Conservation (phyloP, 1,140 invertebrate species). For the Trinorchestia longiramus region DNA sequence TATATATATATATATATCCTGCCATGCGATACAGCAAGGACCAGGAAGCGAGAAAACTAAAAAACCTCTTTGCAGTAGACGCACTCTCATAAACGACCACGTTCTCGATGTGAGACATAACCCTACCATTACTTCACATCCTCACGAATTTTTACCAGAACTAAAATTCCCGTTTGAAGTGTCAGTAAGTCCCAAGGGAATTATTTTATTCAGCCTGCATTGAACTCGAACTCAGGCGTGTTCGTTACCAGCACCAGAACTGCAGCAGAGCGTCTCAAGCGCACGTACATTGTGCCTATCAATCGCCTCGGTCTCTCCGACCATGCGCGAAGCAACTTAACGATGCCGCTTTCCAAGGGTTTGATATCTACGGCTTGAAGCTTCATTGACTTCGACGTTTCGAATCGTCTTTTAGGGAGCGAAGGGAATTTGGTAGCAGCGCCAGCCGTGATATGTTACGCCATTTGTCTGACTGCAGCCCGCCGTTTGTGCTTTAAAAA, state of each 20-base stretch:
- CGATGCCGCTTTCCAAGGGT: background rate
- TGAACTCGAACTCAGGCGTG: background rate
- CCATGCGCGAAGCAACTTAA: slow-evolving; percentile 13
- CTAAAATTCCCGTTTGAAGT: background rate
- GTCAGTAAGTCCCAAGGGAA: background rate
- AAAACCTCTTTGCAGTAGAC: background rate
- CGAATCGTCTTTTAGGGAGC: slow-evolving; percentile 29
- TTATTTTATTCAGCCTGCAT: background rate
- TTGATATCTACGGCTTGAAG: slow-evolving; percentile 52
- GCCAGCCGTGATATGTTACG: slow-evolving; percentile 20
- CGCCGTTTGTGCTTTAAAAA: slow-evolving; percentile 24
- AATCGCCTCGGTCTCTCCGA: slow-evolving; percentile 4
- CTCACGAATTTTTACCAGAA: background rate
- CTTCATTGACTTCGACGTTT: slow-evolving; percentile 49
- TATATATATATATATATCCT: too few relatives aligned
- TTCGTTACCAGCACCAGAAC: background rate
- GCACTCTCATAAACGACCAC: background rate
- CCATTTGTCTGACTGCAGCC: background rate
- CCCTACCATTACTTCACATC: background rate
- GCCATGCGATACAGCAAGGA: background rate
- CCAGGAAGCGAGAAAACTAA: background rate
- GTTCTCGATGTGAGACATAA: background rate
- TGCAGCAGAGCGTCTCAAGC: background rate
- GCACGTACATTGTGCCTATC: background rate
- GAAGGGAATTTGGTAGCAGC: slow-evolving; percentile 35